These are phyloP conservation scores for Amblyopsis rosae DNA, from an alignment of 2,113 vertebrate genomes.

Conservation along the genomic window DNA sequence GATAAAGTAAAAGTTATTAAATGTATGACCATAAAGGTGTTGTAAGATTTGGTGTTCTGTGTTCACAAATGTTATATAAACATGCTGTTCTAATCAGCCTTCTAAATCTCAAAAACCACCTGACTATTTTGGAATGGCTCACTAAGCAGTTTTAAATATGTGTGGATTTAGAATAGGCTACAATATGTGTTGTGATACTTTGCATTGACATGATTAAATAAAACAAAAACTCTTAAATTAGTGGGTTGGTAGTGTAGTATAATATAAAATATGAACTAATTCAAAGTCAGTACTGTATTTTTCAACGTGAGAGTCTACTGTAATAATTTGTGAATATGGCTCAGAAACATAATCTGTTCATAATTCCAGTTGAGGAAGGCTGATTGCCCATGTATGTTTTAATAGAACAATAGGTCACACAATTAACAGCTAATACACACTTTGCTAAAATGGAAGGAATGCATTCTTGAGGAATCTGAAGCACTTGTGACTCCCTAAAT, in stretches of 20 bases:
- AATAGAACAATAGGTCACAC: constrained; percentile 60
- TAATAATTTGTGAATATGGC: neutral
- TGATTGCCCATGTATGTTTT: constrained; percentile 22
- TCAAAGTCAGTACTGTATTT: neutral
- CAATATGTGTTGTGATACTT: neutral
- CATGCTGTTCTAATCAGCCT: constrained; percentile 29
- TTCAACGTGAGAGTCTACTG: neutral
- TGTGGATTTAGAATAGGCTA: constrained; percentile 31
- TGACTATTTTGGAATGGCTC: constrained; percentile 38
- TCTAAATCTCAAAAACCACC: constrained; percentile 47
- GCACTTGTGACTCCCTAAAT: constrained; percentile 75
- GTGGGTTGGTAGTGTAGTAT: neutral
- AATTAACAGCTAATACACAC: constrained; percentile 20
- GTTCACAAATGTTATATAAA: neutral
- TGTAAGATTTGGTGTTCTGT: no score
- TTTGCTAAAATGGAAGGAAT: constrained; percentile 63
- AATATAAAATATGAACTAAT: neutral
- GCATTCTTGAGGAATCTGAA: constrained; percentile 67
- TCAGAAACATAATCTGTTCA: no score
- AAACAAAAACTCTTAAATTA: neutral
- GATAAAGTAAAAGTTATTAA: no score
- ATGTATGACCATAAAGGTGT: no score
- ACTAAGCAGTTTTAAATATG: constrained; percentile 28
- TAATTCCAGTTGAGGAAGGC: no score
- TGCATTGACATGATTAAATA: neutral